Evolutionary conservation across 2,888 invertebrate genomes (phyloP), one percentile per base, ranked within the genome.

Genomic region (Cephus runcator): DNA sequence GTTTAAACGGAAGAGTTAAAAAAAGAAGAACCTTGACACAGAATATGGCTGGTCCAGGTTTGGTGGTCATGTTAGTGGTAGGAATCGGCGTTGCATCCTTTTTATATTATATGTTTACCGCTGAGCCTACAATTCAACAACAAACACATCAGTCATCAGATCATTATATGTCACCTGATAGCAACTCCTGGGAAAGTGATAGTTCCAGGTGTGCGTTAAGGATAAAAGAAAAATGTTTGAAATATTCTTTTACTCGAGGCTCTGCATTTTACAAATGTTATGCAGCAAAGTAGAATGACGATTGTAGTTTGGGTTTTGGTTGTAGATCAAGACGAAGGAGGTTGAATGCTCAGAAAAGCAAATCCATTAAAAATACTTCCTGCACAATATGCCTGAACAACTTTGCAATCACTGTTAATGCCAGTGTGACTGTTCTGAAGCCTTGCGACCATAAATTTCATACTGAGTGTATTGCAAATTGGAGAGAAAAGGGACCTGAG

Each of bases 31-130:
- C 9, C 23, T 56, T 56, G 23, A 56, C 12, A 69, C 34, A 30
- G 76, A 69, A 79, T 56, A 87, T 87, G 87, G 80, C 86, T 34
- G 79, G 85, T 77, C 84, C 85, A n/a, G 85, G 85, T 1, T 77
- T 87, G 35, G 83, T 84, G n/a, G 79, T 87, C 69, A 83, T 85
- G 77, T 77, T 85, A 33, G 78, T 84, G 69, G 82, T 87, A 56
- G 86, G 85, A 9, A 79, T 85, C 34, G 85, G 87, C 33, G 74
- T 87, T 23, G 87, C 85, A 40, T 83, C 85, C 11, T 81, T 85
- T 75, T 79, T 87, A 15, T 86, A 86, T 79, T 87, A 86, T 73
- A 82, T 86, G 76, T 86, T 87, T 34, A 79, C 82, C 15, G 56
- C 56, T 56, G 23, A 56, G 56, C 56, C 56, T 56, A 56, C 56